Conservation (phyloP, 1,140 invertebrate genomes). For the Zaprionus lachaisei region DNA sequence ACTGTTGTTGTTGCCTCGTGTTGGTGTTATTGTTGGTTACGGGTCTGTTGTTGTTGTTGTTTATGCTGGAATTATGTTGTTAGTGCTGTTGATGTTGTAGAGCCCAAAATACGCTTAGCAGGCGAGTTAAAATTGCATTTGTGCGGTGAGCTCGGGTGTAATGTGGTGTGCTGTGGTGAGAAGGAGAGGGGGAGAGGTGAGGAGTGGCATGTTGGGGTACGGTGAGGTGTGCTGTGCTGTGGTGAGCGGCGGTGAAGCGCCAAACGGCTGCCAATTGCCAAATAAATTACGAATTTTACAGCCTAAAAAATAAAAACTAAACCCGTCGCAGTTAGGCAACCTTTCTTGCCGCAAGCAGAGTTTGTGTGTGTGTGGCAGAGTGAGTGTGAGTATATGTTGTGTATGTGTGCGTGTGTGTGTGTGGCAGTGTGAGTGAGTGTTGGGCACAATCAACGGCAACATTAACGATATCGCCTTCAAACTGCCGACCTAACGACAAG, state of each 20-base stretch:
- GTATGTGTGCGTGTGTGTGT: conserved; percentile 37
- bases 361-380: not conserved
- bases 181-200: not conserved
- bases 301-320: conserved; percentile 33
- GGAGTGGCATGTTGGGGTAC: not conserved
- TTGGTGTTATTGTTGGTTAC: conserved; percentile 36
- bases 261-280: conserved; percentile 72
- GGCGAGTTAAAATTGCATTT: conserved; percentile 42
- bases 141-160: not conserved
- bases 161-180: not conserved
- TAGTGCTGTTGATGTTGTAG: conserved; percentile 66
- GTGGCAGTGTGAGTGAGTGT: conserved; percentile 32
- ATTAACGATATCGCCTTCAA: conserved; percentile 82
- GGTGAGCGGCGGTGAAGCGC: conserved; percentile 26
- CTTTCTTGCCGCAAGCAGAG: conserved; percentile 26
- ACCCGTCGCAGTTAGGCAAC: conserved; percentile 19
- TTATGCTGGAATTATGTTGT: conserved; percentile 77
- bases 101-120: conserved; percentile 49
- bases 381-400: conserved; percentile 20
- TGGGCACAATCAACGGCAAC: conserved; percentile 79
- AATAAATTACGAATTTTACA: conserved; percentile 78
- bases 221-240: not conserved
- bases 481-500: conserved; percentile 58
- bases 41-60: conserved; percentile 42
- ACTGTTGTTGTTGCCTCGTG: conserved; percentile 19